Base-by-base conservation (phyloP, 2,888 invertebrate species). In the Alitta virens region DNA sequence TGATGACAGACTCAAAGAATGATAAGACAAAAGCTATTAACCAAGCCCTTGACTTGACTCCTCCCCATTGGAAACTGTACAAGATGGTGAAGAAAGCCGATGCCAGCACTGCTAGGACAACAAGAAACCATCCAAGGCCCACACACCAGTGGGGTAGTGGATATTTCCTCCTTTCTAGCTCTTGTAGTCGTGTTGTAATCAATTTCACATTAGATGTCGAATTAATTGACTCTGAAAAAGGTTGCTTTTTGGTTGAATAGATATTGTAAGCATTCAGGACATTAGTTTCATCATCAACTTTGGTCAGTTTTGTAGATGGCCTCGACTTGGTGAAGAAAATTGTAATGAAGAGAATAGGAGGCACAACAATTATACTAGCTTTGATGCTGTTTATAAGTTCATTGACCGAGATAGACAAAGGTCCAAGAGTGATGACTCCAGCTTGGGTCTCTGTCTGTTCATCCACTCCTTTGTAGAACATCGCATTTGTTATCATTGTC, bases 401-500 rank as follows among this genome's bases (percentile, higher is more conserved):
- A n/a, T 21, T 21, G 18, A 46, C 18, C 9, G 46, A 18, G n/a
- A 46, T n/a, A 7, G 46, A 18, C n/a, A 46, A 12, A 5, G 46
- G 46, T 21, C 46, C 46, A 5, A 46, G 46, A 21, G 46, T 46
- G 46, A 46, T 46, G 18, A 46, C 46, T 21, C 46, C 46, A 21
- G 46, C 46, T 46, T n/a, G 21, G 46, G 46, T 18, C 7, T 46
- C 46, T 7, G 18, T 5, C 7, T 5, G 5, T n/a, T 46, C 46
- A n/a, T 46, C 46, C n/a, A 21, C 18, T 18, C 18, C 21, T n/a
- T 46, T n/a, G 46, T 46, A 46, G 18, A n/a, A 46, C 46, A 46
- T 46, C 3, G 46, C 46, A 21, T 46, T 46, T 5, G 73, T 62
- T 7, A 75, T 70, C 75, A 76, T 75, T 0, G 72, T 71, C 1